phyloP scores from a whole-genome alignment of 2,888 invertebrate species.

The Perdita meconis region DNA sequence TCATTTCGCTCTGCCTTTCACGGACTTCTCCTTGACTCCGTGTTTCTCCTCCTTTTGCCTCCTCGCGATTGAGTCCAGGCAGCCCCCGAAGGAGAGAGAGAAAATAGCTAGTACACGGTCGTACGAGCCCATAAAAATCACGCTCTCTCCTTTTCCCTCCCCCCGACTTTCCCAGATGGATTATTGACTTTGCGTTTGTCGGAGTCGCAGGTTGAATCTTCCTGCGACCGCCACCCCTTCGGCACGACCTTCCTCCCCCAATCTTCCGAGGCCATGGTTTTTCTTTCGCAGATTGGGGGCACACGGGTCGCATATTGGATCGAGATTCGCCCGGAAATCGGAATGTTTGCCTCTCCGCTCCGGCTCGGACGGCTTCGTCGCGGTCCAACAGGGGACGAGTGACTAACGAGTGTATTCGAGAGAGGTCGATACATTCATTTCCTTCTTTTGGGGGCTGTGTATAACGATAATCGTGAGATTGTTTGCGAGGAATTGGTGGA shows the following conservation, averaged over 20 bases:
- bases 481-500: too few species aligned
- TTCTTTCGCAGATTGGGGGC: slow-evolving; percentile 69
- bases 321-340: slow-evolving; percentile 60
- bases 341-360: slow-evolving; percentile 22
- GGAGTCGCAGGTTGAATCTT: slow-evolving; percentile 30
- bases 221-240: slow-evolving; percentile 9
- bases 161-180: slow-evolving; percentile 27
- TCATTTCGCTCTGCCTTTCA: slow-evolving; percentile 69
- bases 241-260: slow-evolving; percentile 2
- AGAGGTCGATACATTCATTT: slow-evolving; percentile 4
- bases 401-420: not conserved
- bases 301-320: slow-evolving; percentile 75
- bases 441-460: too few species aligned
- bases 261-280: slow-evolving; percentile 39
- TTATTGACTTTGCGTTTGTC: slow-evolving; percentile 69
- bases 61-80: slow-evolving; percentile 26
- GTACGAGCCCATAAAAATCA: slow-evolving; percentile 78
- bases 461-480: too few species aligned
- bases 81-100: slow-evolving; percentile 59
- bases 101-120: slow-evolving; percentile 73
- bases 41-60: slow-evolving; percentile 24
- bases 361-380: slow-evolving; percentile 24
- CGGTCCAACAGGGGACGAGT: not conserved
- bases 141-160: slow-evolving; percentile 54
- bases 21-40: slow-evolving; percentile 21